These are phyloP conservation scores for Diarsia rubi DNA, from an alignment of 2,888 invertebrate species.

Conservation along the genomic window DNA sequence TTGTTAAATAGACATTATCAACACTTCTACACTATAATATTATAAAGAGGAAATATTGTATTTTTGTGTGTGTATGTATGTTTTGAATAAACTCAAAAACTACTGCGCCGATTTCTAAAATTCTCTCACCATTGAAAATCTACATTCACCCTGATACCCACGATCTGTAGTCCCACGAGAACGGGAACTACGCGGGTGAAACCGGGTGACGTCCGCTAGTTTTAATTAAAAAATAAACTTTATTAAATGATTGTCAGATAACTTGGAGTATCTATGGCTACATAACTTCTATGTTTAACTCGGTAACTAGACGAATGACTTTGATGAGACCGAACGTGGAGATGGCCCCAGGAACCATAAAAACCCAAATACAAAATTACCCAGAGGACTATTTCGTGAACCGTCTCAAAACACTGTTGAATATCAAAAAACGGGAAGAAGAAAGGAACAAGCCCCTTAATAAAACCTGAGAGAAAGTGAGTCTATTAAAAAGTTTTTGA, in stretches of 20 bases:
- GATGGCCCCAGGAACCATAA: constrained; percentile 73
- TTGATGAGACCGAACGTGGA: constrained; percentile 66
- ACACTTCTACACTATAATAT: too few species aligned
- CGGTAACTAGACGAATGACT: constrained; percentile 6
- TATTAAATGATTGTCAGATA: constrained; percentile 19
- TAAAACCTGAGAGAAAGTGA: background rate
- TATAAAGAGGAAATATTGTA: too few species aligned
- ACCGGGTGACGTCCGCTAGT: too few species aligned
- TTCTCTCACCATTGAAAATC: too few species aligned
- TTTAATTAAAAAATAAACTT: background rate
- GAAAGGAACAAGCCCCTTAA: constrained; percentile 16
- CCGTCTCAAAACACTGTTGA: constrained; percentile 70
- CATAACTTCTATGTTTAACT: background rate
- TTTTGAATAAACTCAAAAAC: too few species aligned
- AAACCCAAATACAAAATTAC: constrained; percentile 65
- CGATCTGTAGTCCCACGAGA: too few species aligned
- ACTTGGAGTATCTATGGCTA: background rate
- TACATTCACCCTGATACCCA: too few species aligned
- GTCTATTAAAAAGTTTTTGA: background rate
- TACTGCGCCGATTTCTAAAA: too few species aligned
- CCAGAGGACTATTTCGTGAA: constrained; percentile 62
- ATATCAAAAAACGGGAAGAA: constrained; percentile 68
- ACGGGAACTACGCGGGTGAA: too few species aligned
- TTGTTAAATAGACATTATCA: background rate
- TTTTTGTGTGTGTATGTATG: too few species aligned